Base-by-base conservation (phyloP, 37 sponge, comb jelly and placozoan species). In the Diacarnus erythraeanus region DNA sequence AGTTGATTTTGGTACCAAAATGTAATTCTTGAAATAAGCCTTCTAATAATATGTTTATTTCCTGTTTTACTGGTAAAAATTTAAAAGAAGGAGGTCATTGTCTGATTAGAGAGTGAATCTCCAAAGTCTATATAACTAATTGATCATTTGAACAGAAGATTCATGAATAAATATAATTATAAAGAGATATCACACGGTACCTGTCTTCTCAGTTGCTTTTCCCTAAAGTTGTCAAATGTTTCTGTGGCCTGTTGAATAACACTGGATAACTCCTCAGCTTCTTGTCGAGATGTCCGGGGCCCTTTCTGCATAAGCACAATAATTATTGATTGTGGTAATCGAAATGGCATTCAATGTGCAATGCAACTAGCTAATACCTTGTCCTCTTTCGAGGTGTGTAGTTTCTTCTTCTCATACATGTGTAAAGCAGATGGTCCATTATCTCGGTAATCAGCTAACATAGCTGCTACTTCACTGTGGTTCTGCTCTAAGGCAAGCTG, bases 401-500 rank as follows among this genome's bases (percentile, higher is more conserved):
- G 22, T 37, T 68, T 83, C 59, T 26, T 77, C 54, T 69, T 72
- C 54, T 64, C 74, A 67, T 91, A 86, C 65, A 59, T 59, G 38
- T 66, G 2, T 17, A 86, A 59, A 27, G 61, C 71, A 18, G 59
- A 0, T 29, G 67, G 70, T 43, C 88, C 88, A 30, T 80, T 75
- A 21, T 84, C 57, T 15, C 42, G 31, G 37, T 71, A 84, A 36
- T 92, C 92, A n/a, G 34, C 38, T 15, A 88, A 70, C 38, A 92
- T 54, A 0, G 33, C 42, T 15, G 72, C 57, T 30, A 84, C 69
- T 27, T 83, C 84, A 8, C 64, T 71, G 39, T 78, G 57, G 34
- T 57, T 71, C 51, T 82, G 57, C 31, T 84, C 77, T 35, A 72
- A 21, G 21, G 88, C 92, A 17, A 80, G 56, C 21, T 84, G 75